Conservation (phyloP, 2,888 invertebrate genomes). For the Macroteleia sp. region DNA sequence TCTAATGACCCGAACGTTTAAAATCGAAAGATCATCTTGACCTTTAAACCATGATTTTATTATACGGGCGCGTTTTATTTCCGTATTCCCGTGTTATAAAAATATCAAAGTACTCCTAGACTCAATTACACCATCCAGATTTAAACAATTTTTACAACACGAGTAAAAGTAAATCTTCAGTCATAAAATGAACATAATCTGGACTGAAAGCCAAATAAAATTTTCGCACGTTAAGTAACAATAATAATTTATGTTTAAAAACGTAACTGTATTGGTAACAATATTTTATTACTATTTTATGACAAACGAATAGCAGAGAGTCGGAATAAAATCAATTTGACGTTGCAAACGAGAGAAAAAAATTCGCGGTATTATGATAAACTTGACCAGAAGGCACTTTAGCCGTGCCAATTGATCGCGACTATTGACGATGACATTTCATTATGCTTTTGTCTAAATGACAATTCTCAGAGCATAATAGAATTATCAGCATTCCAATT, state of each 20-base stretch:
- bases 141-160: conserved; percentile 20
- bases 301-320: no score
- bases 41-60: conserved; percentile 7
- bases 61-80: conserved; percentile 8
- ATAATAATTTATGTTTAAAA: conserved; percentile 24
- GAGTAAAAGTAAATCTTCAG: conserved; percentile 10
- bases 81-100: conserved; percentile 2
- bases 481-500: no score
- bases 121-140: neutral
- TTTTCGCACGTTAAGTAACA: neutral
- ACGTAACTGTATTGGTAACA: no score
- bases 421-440: conserved; percentile 30
- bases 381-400: conserved; percentile 19
- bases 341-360: neutral
- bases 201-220: conserved; percentile 1
- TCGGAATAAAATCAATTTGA: no score
- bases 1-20: neutral
- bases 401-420: conserved; percentile 14
- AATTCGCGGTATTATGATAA: neutral
- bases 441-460: conserved; percentile 35
- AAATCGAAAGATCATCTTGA: neutral
- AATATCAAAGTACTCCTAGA: conserved; percentile 1
- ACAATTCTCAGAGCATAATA: no score
- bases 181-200: conserved; percentile 1
- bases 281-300: no score